These are phyloP conservation scores for Polyodon spathula DNA, from an alignment of 2,113 vertebrate genomes.

Conservation along the genomic window DNA sequence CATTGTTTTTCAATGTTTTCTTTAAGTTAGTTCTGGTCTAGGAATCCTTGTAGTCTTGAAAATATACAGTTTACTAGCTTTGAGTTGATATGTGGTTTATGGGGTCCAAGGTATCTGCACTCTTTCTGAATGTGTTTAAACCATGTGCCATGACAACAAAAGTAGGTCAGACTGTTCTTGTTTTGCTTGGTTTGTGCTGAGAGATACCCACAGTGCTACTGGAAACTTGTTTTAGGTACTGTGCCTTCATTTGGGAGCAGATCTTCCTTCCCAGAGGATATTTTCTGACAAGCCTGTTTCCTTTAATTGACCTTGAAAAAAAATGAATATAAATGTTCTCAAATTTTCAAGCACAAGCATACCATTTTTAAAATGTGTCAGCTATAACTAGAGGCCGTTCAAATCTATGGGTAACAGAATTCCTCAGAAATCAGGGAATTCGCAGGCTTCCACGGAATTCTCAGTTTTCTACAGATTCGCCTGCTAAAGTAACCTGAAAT, in stretches of 20 bases:
- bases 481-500: no score
- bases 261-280: conserved; percentile 19
- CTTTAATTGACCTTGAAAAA: no score
- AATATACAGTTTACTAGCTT: conserved; percentile 25
- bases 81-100: conserved; percentile 18
- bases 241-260: conserved; percentile 55
- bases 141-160: conserved; percentile 15
- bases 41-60: conserved; percentile 32
- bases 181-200: conserved; percentile 8
- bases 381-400: no score
- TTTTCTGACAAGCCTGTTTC: conserved; percentile 1
- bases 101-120: conserved; percentile 14
- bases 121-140: conserved; percentile 19
- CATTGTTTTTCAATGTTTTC: conserved; percentile 34
- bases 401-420: no score
- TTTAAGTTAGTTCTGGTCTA: conserved; percentile 30
- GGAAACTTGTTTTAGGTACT: conserved; percentile 43
- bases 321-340: no score
- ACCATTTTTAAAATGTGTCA: no score
- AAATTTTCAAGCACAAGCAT: no score
- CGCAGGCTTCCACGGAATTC: no score
- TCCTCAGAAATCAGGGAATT: no score
- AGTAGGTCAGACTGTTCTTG: conserved; percentile 22
- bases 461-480: no score
- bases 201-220: conserved; percentile 16